Evolutionary conservation across 2,888 invertebrate species (phyloP).

Genomic region (Scelioninae gen. 2): DNA sequence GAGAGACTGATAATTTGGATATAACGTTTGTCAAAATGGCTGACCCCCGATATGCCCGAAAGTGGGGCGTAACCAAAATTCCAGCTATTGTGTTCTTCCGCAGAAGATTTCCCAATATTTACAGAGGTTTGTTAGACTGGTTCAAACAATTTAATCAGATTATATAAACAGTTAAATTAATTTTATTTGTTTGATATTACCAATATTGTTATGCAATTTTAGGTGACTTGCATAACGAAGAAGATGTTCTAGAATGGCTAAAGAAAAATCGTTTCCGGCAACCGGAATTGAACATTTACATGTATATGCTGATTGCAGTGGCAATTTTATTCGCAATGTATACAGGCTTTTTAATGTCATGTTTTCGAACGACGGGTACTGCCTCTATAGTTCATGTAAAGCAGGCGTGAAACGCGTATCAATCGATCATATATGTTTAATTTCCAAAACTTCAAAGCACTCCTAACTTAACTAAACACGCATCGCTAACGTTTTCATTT

Average conservation of each 20-base stretch:
- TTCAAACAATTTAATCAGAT: not conserved
- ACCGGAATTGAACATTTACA: constrained; percentile 94
- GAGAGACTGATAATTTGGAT: constrained; percentile 94
- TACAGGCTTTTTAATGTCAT: constrained; percentile 92
- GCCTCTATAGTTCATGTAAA: constrained; percentile 80
- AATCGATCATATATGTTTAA: constrained; percentile 42
- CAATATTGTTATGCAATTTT: constrained; percentile 58
- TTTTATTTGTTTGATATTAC: constrained; percentile 4
- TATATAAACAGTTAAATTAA: constrained; percentile 3
- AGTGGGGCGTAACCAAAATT: constrained; percentile 94
- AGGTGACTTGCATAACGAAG: constrained; percentile 90
- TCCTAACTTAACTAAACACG: constrained; percentile 46
- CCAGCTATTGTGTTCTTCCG: constrained; percentile 95
- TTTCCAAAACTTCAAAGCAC: constrained; percentile 59
- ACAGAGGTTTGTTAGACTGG: constrained; percentile 80
- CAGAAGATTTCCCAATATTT: constrained; percentile 93
- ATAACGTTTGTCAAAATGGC: constrained; percentile 97
- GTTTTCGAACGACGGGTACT: constrained; percentile 86
- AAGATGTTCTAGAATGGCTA: constrained; percentile 93
- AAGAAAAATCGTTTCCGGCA: constrained; percentile 94
- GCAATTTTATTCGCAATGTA: constrained; percentile 91
- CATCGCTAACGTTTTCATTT: constrained; percentile 37
- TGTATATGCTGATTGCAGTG: constrained; percentile 93
- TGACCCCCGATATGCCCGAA: constrained; percentile 91
- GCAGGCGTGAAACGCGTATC: constrained; percentile 78